Evolutionary conservation across 2,888 invertebrate species (phyloP).

Genomic region (Strigamia maritima): DNA sequence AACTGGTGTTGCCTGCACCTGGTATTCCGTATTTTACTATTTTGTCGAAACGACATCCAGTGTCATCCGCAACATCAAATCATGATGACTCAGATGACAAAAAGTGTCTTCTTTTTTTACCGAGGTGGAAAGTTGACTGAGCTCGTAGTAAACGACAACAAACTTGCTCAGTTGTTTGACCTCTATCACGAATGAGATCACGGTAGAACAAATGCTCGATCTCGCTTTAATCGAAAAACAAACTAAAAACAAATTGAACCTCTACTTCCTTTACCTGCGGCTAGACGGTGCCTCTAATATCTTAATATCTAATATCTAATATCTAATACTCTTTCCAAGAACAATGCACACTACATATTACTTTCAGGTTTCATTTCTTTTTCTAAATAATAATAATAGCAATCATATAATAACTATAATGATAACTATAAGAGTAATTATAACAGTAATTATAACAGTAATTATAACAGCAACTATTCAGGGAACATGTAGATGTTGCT

Average conservation of each 20-base stretch:
- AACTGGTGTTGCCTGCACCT: too few species aligned
- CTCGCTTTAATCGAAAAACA: not conserved
- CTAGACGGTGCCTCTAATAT: not conserved
- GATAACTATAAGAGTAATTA: too few species aligned
- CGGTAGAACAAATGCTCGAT: not conserved
- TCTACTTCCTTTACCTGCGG: not conserved
- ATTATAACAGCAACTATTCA: too few species aligned
- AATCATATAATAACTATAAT: too few species aligned
- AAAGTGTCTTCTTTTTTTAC: not conserved
- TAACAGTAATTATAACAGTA: too few species aligned
- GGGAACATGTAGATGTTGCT: too few species aligned
- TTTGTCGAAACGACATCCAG: not conserved
- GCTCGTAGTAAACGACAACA: not conserved
- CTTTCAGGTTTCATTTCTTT: too few species aligned
- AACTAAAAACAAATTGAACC: not conserved
- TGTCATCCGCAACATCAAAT: not conserved
- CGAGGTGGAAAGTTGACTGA: not conserved
- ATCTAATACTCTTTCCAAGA: too few species aligned
- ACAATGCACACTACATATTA: too few species aligned
- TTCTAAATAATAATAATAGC: too few species aligned
- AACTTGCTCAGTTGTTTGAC: not conserved
- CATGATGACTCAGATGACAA: not conserved
- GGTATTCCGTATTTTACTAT: too few species aligned
- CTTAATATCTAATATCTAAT: too few species aligned
- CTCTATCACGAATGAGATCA: constrained; percentile 7